Evolutionary conservation across 92 coral and sea anemone genomes (phyloP), one percentile per base, ranked within the genome.

Genomic region (Actinostola sp.): DNA sequence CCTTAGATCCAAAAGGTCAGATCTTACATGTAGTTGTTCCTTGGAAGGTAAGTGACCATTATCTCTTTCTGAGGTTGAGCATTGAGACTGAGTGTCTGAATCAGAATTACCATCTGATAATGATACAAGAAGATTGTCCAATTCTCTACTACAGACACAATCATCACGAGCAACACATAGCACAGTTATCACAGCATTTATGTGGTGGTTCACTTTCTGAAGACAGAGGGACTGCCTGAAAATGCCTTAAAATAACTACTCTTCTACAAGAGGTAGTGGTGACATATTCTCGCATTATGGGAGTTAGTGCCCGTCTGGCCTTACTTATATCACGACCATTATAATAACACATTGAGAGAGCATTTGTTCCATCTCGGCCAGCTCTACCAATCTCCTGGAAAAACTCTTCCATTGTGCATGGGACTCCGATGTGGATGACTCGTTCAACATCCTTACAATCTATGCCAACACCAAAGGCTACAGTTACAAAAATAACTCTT

Each of bases 381-480:
- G 74, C 70, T 6, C 92, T n/a, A 1, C 80, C 85, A 23, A 80
- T 60, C 54, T 82, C 88, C 29, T 87, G 92, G 32, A 63, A 77
- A 64, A 49, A 76, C 41, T 86, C 81, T 56, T 81, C 92, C 71
- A 82, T 76, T 25, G 70, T 48, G 5, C 65, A 45, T 13, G 92
- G 92, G 7, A 82, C 78, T 15, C 92, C 88, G 29, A 80, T 80
- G 57, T 86, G 91, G 3, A 86, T 69, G 9, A 80, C 67, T 7
- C 60, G 78, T 16, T 63, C 24, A 26, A 86, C 71, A 17, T 63
- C 42, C 2, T 39, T 20, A 16, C 71, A 54, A 55, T 86, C 91
- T n/a, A 81, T 42, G 16, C 92, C 87, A 50, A 80, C 62, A 24
- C 90, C 86, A 81, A 80, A 86, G 30, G 91, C 83, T 5, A 86